phyloP scores from a whole-genome alignment of 2,113 vertebrate species.

The Ammodytes marinus region DNA sequence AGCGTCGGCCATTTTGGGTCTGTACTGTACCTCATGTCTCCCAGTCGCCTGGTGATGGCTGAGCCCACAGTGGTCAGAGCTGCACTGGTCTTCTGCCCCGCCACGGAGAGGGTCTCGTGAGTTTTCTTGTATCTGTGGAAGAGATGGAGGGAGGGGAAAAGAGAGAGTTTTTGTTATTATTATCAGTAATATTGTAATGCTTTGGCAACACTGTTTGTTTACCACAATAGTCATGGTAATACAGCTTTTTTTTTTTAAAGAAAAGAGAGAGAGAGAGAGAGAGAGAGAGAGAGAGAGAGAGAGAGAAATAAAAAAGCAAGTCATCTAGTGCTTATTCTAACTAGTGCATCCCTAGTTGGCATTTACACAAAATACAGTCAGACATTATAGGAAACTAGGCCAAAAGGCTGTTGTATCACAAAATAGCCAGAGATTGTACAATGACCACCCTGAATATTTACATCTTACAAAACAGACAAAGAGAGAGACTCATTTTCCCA shows the following conservation, averaged over 20 bases:
- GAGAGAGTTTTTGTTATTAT: neutral
- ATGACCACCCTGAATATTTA: no score
- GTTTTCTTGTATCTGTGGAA: conserved; percentile 95
- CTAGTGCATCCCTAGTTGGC: neutral
- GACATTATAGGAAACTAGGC: neutral
- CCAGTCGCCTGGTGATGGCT: conserved; percentile 91
- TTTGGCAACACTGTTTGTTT: no score
- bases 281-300: no score
- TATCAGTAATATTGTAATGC: no score
- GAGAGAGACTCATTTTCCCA: neutral
- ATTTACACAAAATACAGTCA: neutral
- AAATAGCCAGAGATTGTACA: neutral
- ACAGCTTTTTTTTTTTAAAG: no score
- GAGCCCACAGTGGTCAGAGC: conserved; percentile 92
- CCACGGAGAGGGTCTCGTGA: conserved; percentile 96
- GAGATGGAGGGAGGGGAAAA: neutral
- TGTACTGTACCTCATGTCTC: conserved; percentile 93
- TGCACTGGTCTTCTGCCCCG: conserved; percentile 95
- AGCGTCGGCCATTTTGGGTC: neutral
- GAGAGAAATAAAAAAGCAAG: no score
- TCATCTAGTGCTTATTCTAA: no score
- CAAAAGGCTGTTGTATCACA: neutral
- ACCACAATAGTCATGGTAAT: no score
- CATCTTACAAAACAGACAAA: neutral
- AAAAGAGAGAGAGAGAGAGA: no score